Base-by-base conservation (phyloP, 1,140 invertebrate species). In the Whitmania pigra region DNA sequence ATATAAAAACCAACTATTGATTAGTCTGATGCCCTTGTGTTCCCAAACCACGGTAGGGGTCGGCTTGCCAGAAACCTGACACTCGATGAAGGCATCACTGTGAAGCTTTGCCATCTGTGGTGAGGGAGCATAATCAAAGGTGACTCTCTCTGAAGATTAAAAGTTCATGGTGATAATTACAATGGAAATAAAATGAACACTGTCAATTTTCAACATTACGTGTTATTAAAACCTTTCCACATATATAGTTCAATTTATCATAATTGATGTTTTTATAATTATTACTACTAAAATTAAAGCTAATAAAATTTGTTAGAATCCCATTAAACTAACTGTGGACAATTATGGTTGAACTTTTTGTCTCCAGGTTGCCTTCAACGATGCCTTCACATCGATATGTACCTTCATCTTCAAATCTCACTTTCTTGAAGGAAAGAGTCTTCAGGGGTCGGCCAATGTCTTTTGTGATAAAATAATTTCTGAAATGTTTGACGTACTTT, bases 101-200 rank as follows among this genome's bases (percentile, higher is more conserved):
- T 66, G 40, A 57, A 70, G 53, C 36, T 29, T 70, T 53, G 71
- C 67, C 25, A 53, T 60, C 68, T 74, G 74, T 0, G 70, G 70
- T 7, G 2, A n/a, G 0, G 73, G 73, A 54, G 71, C 73, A 31
- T 72, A 25, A 57, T 74, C 73, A 72, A 74, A 74, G 25, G 73
- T 74, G 53, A 74, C 72, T n/a, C 71, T 71, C 73, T 74, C 73
- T 74, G 63, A 22, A 68, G 54, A 55, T 29, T n/a, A 68, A 68
- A 68, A 27, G 67, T 15, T 49, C 43, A 49, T 17, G 15, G 43
- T 15, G 31, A 36, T 36, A 36, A 36, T 36, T 36, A 36, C 6
- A 6, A 6, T 36, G 31, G 31, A 36, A 36, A 36, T 36, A 36
- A 36, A 36, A 36, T 36, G 31, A 36, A 36, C 6, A 36, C 6